Conservation (phyloP, 2,113 vertebrate genomes). For the Catharus minimus region DNA sequence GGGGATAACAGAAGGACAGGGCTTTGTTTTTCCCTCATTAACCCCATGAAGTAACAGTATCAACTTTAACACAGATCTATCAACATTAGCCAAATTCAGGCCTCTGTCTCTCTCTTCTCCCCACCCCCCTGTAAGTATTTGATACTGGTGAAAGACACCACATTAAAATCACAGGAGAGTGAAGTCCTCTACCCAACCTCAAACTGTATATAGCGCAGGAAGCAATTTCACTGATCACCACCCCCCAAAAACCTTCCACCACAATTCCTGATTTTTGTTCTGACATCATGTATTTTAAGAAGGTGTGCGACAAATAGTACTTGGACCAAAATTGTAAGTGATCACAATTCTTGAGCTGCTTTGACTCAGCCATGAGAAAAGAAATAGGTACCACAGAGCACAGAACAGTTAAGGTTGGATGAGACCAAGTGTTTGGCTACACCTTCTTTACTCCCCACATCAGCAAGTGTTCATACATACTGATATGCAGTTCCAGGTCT, state of each 20-base stretch:
- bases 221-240: fast-evolving
- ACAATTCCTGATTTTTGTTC: neutral
- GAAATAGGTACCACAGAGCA: neutral
- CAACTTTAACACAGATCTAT: neutral
- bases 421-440: neutral
- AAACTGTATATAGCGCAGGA: neutral
- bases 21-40: neutral
- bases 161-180: neutral
- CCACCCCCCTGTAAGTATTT: neutral
- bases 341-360: neutral
- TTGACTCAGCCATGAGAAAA: neutral
- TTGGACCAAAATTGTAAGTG: neutral
- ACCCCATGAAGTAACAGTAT: neutral
- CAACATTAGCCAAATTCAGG: neutral
- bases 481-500: neutral
- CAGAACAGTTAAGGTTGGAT: neutral
- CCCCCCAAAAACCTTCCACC: neutral
- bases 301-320: neutral
- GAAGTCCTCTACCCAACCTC: neutral
- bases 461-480: neutral
- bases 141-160: neutral
- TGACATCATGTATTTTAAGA: neutral
- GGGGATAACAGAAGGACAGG: neutral
- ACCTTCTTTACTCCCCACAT: neutral
- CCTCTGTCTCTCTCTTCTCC: neutral